These are phyloP conservation scores for Ctenopoma multispine DNA, from an alignment of 2,797 vertebrate genomes.

Conservation along the genomic window DNA sequence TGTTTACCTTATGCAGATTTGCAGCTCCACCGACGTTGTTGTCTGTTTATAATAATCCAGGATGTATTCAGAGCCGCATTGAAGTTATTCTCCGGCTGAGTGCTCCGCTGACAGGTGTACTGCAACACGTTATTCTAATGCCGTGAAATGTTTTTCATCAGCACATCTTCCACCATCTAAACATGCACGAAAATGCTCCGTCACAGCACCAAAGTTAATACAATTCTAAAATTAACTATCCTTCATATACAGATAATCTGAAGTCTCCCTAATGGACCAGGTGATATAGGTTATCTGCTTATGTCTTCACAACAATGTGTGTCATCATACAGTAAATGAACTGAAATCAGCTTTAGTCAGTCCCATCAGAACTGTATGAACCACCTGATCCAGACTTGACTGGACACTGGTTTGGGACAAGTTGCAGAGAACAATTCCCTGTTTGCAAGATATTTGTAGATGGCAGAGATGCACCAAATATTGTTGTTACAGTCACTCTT, in stretches of 20 bases:
- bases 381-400: too few species aligned
- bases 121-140: conserved; percentile 15
- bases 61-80: conserved; percentile 24
- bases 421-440: too few species aligned
- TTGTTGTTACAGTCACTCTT: too few species aligned
- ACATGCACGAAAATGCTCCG: not conserved
- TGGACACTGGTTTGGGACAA: too few species aligned
- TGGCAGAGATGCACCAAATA: too few species aligned
- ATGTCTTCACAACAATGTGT: too few species aligned
- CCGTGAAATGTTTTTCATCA: not conserved
- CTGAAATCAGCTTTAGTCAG: too few species aligned
- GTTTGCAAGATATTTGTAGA: too few species aligned
- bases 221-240: not conserved
- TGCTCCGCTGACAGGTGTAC: conserved; percentile 26
- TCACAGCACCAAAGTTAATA: not conserved
- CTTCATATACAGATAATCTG: not conserved
- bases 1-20: conserved; percentile 27
- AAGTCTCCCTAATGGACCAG: too few species aligned
- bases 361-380: too few species aligned
- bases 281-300: too few species aligned
- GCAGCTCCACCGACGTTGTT: conserved; percentile 28
- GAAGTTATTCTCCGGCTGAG: conserved; percentile 31
- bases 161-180: not conserved
- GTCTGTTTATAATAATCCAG: conserved; percentile 27
- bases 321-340: too few species aligned